These are phyloP conservation scores for Gopherus flavomarginatus DNA, from an alignment of 2,113 vertebrate genomes.

Conservation along the genomic window DNA sequence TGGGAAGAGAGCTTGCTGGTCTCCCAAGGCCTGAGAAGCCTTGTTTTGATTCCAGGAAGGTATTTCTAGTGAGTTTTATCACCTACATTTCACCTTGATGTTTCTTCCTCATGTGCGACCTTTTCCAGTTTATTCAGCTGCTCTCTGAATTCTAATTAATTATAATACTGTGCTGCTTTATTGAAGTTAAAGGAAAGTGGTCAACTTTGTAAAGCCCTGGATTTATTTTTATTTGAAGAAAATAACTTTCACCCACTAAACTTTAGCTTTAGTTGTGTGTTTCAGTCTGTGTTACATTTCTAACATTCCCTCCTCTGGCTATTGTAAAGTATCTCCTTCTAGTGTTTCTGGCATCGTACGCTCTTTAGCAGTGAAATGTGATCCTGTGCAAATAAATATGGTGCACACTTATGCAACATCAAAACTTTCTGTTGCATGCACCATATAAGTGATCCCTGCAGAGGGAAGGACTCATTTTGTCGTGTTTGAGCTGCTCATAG, in stretches of 20 bases:
- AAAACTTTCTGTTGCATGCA: neutral
- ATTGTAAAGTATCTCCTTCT: accelerated
- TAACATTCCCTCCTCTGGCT: accelerated
- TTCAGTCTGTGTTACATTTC: neutral
- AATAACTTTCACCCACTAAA: neutral
- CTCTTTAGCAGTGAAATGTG: accelerated
- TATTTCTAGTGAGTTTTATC: neutral
- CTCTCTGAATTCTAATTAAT: constrained; percentile 35
- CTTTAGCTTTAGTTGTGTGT: accelerated
- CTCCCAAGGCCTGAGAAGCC: neutral
- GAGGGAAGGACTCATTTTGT: neutral
- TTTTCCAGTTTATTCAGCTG: constrained; percentile 48
- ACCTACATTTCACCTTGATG: neutral
- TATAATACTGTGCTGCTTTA: neutral
- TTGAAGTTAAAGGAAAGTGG: neutral
- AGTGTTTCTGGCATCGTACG: neutral
- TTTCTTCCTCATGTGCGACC: neutral
- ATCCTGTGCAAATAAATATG: accelerated
- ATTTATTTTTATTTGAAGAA: neutral
- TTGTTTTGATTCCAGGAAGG: neutral
- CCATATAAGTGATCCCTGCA: neutral
- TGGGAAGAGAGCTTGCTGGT: neutral
- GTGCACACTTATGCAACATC: accelerated
- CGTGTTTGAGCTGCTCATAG: neutral
- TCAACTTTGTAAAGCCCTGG: neutral